phyloP scores from a whole-genome alignment of 1,140 invertebrate genomes.

The Leptinotarsa undecemlineata region DNA sequence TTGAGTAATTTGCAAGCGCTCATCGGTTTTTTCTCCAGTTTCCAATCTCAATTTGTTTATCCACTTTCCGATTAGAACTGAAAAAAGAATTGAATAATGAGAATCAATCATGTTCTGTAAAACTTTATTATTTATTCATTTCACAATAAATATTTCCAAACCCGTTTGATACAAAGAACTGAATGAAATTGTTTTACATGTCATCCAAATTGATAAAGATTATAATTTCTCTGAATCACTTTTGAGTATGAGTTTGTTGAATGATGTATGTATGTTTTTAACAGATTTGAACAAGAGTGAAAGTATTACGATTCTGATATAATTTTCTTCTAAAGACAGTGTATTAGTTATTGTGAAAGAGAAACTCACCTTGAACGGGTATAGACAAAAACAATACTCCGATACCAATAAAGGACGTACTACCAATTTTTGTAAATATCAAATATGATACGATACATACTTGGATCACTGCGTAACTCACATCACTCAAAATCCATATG shows the following conservation, averaged over 20 bases:
- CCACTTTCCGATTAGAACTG: conserved; percentile 1
- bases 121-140: too few species aligned
- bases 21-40: conserved; percentile 65
- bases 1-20: conserved; percentile 80
- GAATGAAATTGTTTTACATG: too few species aligned
- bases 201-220: too few species aligned
- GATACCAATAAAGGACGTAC: conserved; percentile 77
- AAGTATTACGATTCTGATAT: too few species aligned
- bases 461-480: conserved; percentile 82
- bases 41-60: conserved; percentile 30
- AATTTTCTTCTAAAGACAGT: too few species aligned
- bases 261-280: too few species aligned
- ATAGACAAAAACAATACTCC: conserved; percentile 77
- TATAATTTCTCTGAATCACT: too few species aligned
- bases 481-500: conserved; percentile 71
- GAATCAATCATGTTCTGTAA: too few species aligned
- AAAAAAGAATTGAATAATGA: neutral
- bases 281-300: too few species aligned
- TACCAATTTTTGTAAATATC: conserved; percentile 74
- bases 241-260: too few species aligned
- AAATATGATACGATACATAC: conserved; percentile 75
- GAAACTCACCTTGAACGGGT: conserved; percentile 73
- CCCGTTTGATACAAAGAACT: too few species aligned
- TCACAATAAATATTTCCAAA: too few species aligned
- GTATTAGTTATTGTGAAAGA: neutral